Evolutionary conservation across 2,797 vertebrate genomes (phyloP), one percentile per base, ranked within the genome.

Genomic region (Echiichthys vipera): DNA sequence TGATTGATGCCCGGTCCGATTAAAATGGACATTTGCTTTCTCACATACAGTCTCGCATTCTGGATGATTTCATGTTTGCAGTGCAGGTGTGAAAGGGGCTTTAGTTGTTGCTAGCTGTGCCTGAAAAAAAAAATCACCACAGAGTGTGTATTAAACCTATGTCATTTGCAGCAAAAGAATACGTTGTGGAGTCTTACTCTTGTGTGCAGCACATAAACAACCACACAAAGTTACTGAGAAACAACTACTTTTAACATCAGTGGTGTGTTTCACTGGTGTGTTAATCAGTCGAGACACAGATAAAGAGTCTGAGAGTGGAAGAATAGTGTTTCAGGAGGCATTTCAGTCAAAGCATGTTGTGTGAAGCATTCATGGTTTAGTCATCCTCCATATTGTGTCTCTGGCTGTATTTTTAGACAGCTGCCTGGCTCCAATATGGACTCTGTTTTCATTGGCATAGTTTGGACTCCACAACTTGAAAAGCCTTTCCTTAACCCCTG

Each of bases 391-490:
- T 92, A 90, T 93, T 93, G 88, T 92, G 90, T 90, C 91, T 92
- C 80, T 40, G 81, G 70, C 84, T 88, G 76, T 93, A 93, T 93
- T 93, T 91, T 91, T 90, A 92, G 90, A 89, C 89, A 91, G 90
- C 88, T 88, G 91, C 84, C 86, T 81, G 89, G 90, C 90, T 92
- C 89, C 87, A 80, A 65, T 71, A 76, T 15, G 46, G 87, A 89
- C 86, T 90, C 81, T 92, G 90, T 92, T 92, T 92, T 92, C 90
- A 91, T 91, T 92, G 90, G 90, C 90, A 91, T 91, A 90, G 89
- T 89, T 92, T 82, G 75, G 85, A 90, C 87, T 86, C 83, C 78
- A 71, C 89, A 83, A 90, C 88, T 92, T 92, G 89, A 92, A 92
- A 92, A 90, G 85, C 88, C 83, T 91, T 90, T 50, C 77, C 90